phyloP scores from a whole-genome alignment of 2,888 invertebrate genomes.

The Ichneumoninae sp. region DNA sequence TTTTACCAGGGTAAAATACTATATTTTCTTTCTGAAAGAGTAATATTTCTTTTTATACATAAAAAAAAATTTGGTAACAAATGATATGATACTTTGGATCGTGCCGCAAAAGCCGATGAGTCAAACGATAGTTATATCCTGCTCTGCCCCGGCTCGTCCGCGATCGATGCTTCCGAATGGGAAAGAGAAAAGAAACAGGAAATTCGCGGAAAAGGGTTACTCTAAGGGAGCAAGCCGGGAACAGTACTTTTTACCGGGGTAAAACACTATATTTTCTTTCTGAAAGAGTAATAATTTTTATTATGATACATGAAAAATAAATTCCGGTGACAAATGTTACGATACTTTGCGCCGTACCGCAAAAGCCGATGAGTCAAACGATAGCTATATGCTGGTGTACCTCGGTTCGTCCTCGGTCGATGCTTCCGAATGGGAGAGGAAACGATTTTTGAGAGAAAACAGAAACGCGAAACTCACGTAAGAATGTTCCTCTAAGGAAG shows the following conservation, averaged over 20 bases:
- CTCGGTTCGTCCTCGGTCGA: slow-evolving; percentile 50
- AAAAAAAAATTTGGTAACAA: too few species aligned
- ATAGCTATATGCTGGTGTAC: slow-evolving; percentile 47
- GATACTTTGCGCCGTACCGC: slow-evolving; percentile 37
- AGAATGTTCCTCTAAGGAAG: slow-evolving; percentile 24
- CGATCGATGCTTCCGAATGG: slow-evolving; percentile 44
- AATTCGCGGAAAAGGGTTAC: slow-evolving; percentile 36
- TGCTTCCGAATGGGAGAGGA: slow-evolving; percentile 35
- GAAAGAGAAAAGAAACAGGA: neutral
- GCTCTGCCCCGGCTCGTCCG: slow-evolving; percentile 48
- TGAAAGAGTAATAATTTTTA: too few species aligned
- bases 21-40: neutral
- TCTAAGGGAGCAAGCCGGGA: neutral
- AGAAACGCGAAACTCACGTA: neutral
- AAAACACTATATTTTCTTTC: neutral
- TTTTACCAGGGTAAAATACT: slow-evolving; percentile 6
- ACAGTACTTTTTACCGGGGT: slow-evolving; percentile 1
- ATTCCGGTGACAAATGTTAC: too few species aligned
- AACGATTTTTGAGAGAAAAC: too few species aligned
- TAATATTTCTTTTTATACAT: too few species aligned
- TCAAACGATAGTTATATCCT: slow-evolving; percentile 61
- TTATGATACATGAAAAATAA: neutral
- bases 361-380: slow-evolving; percentile 65
- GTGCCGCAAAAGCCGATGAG: slow-evolving; percentile 60
- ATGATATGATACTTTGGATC: neutral